A percentile compares a stretch with the other conserved stretches of the same genome.
These are phyloP conservation scores for Daptonema setosum DNA, from an alignment of 2,888 invertebrate species.

Conservation along the genomic window DNA sequence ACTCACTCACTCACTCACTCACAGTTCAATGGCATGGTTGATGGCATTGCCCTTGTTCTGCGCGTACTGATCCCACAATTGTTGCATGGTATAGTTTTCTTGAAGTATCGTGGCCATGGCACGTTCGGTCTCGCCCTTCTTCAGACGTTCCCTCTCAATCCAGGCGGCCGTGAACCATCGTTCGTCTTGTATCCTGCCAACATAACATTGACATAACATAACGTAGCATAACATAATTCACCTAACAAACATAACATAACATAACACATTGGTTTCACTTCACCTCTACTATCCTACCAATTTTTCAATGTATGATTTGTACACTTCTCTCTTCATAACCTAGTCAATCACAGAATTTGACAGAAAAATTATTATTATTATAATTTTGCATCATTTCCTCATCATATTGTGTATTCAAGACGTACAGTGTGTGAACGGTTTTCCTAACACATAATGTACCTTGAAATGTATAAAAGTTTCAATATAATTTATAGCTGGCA, in stretches of 20 bases:
- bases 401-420: too few relatives aligned
- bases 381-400: too few relatives aligned
- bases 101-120: conserved; percentile 22
- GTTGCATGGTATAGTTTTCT: conserved; percentile 14
- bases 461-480: too few relatives aligned
- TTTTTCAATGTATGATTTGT: too few relatives aligned
- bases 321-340: too few relatives aligned
- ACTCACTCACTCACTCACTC: too few relatives aligned
- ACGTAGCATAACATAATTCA: too few relatives aligned
- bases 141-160: conserved; percentile 25
- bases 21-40: background rate
- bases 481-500: too few relatives aligned
- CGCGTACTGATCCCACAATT: conserved; percentile 10
- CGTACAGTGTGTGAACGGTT: too few relatives aligned
- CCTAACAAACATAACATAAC: background rate
- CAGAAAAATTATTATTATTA: background rate
- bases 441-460: too few relatives aligned
- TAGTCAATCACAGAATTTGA: too few relatives aligned
- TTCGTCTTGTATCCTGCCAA: background rate
- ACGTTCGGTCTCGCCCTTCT: conserved; percentile 28
- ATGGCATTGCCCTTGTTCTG: background rate
- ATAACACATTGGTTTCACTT: background rate
- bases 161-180: conserved; percentile 23
- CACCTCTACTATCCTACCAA: too few relatives aligned
- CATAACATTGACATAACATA: background rate